Evolutionary conservation across 2,888 invertebrate genomes (phyloP).

Genomic region (Isoperla grammatica): DNA sequence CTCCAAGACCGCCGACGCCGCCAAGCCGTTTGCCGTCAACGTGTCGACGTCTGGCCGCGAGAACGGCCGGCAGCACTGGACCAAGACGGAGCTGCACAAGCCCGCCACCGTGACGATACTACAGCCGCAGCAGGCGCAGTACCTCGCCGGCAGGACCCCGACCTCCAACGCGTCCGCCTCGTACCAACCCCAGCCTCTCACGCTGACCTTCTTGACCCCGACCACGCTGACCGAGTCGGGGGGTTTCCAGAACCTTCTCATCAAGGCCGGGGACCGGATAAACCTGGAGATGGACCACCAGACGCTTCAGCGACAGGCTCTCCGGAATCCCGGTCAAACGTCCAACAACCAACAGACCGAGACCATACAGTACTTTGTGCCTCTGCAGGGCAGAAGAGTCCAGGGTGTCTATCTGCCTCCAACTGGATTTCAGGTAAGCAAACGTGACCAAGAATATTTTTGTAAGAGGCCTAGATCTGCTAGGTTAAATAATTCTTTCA

Average conservation of each 20-base stretch:
- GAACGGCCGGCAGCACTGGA: conserved; percentile 23
- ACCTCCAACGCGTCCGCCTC: conserved; percentile 13
- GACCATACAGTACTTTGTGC: conserved; percentile 36
- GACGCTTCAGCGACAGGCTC: background rate
- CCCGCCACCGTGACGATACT: conserved; percentile 27
- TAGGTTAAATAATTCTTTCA: too few relatives aligned
- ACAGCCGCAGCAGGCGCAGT: conserved; percentile 13
- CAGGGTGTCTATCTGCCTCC: conserved; percentile 45
- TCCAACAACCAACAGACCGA: conserved; percentile 11
- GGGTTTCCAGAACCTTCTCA: conserved; percentile 31
- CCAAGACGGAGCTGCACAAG: conserved; percentile 15
- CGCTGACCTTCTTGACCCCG: conserved; percentile 41
- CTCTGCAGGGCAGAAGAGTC: conserved; percentile 37
- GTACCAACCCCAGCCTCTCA: conserved; percentile 42
- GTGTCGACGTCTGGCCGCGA: conserved; percentile 21
- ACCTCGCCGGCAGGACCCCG: conserved; percentile 9
- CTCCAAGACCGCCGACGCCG: background rate
- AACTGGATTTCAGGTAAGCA: conserved; percentile 26
- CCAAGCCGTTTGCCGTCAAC: conserved; percentile 16
- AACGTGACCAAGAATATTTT: too few relatives aligned
- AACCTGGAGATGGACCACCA: conserved; percentile 29
- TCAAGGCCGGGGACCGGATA: conserved; percentile 28
- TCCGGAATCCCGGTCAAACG: background rate
- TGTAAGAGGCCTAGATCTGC: too few relatives aligned
- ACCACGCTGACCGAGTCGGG: conserved; percentile 30